Conservation (phyloP, 2,888 invertebrate species). For the Phanerotoma sp. region DNA sequence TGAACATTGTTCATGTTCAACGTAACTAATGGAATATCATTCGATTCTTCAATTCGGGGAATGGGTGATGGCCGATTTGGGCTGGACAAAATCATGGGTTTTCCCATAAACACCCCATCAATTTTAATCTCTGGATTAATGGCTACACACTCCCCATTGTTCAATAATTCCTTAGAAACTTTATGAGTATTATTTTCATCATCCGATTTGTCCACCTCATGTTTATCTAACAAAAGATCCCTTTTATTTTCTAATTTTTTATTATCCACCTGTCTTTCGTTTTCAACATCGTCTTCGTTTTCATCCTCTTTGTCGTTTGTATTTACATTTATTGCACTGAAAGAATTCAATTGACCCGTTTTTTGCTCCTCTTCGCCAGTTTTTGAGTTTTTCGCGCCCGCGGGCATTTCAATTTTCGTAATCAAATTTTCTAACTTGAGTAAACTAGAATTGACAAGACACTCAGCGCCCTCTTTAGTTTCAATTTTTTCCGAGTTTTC, state of each 20-base stretch:
- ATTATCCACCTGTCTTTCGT: conserved; percentile 22
- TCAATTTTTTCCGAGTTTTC: conserved; percentile 54
- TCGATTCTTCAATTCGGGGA: no score
- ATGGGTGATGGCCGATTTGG: no score
- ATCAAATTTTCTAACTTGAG: conserved; percentile 51
- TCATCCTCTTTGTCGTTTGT: conserved; percentile 9
- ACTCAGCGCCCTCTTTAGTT: conserved; percentile 49
- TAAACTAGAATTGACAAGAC: conserved; percentile 52
- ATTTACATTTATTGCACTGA: neutral
- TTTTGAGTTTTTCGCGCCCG: neutral
- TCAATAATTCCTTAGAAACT: no score
- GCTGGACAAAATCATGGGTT: no score
- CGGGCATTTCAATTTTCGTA: conserved; percentile 49
- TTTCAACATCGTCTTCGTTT: conserved; percentile 10
- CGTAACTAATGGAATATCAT: conserved; percentile 1
- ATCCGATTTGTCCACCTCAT: no score
- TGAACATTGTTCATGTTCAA: neutral
- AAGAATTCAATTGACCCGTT: neutral
- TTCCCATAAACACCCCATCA: no score
- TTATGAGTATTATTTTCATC: no score
- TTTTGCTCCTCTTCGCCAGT: neutral
- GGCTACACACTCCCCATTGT: no score
- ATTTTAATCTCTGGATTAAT: no score
- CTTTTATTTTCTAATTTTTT: no score
- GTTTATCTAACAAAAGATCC: no score